phyloP scores from a whole-genome alignment of 2,888 invertebrate genomes.

The Micoletzkya japonica region DNA sequence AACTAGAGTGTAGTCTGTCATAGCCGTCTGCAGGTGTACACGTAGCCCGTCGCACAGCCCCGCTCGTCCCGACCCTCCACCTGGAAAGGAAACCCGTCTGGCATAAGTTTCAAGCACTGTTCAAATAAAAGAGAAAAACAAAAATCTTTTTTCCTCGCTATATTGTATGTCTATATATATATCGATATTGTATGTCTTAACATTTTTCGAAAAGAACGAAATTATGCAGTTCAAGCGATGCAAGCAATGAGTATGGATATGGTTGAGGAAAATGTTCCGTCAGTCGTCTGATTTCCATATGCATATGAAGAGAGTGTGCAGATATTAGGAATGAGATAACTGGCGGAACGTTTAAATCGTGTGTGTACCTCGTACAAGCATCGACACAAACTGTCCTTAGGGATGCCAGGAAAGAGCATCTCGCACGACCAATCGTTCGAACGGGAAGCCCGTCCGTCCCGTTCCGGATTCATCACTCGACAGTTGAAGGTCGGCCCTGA shows the following conservation, averaged over 20 bases:
- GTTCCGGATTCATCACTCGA: slow-evolving; percentile 27
- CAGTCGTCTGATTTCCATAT: too few relatives aligned
- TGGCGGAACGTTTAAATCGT: too few relatives aligned
- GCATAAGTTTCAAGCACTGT: background rate
- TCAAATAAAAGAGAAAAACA: background rate
- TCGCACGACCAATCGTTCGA: slow-evolving; percentile 24
- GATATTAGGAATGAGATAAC: too few relatives aligned
- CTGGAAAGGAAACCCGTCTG: slow-evolving; percentile 4
- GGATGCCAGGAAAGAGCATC: slow-evolving; percentile 25
- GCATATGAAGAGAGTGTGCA: too few relatives aligned
- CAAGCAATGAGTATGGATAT: too few relatives aligned
- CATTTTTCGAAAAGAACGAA: too few relatives aligned
- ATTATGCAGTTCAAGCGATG: too few relatives aligned
- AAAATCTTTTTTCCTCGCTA: too few relatives aligned
- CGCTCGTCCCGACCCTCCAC: slow-evolving; percentile 16
- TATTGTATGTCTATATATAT: too few relatives aligned
- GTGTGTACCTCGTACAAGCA: slow-evolving; percentile 27
- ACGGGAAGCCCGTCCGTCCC: slow-evolving; percentile 17
- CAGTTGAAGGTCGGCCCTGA: slow-evolving; percentile 27
- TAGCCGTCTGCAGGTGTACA: slow-evolving; percentile 20
- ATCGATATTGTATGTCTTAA: too few relatives aligned
- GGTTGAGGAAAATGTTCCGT: too few relatives aligned
- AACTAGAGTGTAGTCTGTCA: too few relatives aligned
- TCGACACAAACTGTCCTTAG: slow-evolving; percentile 13
- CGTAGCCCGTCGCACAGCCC: slow-evolving; percentile 29